Conservation (phyloP, 1,140 invertebrate genomes). For the Leptopilina boulardi region DNA sequence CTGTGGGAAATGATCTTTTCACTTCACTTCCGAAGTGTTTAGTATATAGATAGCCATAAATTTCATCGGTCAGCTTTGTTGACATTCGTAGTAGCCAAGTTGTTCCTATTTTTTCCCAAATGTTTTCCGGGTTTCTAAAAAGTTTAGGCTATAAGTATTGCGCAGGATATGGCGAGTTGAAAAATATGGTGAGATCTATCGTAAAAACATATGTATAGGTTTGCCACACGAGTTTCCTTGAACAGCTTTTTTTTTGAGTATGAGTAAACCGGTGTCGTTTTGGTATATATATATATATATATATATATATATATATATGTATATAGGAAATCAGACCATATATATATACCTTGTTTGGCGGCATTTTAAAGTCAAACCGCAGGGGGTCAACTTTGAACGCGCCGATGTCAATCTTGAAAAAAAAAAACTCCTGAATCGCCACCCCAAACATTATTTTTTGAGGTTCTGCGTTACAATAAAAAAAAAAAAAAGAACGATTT, state of each 20-base stretch:
- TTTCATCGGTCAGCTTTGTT: background rate
- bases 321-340: constrained; percentile 43
- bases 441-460: constrained; percentile 35
- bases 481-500: constrained; percentile 6
- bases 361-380: constrained; percentile 57
- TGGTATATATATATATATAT: too few species aligned
- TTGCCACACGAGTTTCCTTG: constrained; percentile 53
- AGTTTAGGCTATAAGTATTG: background rate
- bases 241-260: constrained; percentile 48
- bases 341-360: constrained; percentile 50
- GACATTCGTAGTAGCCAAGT: constrained; percentile 28
- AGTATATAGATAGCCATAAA: background rate
- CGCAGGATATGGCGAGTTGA: constrained; percentile 7
- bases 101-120: background rate
- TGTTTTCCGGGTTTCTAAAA: constrained; percentile 10
- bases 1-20: constrained; percentile 4
- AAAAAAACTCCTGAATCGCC: constrained; percentile 8
- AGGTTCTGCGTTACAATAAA: constrained; percentile 3
- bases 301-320: too few species aligned
- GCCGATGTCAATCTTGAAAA: constrained; percentile 65
- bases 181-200: too few species aligned
- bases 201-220: constrained; percentile 40
- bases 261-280: constrained; percentile 14
- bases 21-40: constrained; percentile 21
- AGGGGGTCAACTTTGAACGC: constrained; percentile 58